Evolutionary conservation across 2,113 vertebrate genomes (phyloP).

Genomic region (Python bivittatus): DNA sequence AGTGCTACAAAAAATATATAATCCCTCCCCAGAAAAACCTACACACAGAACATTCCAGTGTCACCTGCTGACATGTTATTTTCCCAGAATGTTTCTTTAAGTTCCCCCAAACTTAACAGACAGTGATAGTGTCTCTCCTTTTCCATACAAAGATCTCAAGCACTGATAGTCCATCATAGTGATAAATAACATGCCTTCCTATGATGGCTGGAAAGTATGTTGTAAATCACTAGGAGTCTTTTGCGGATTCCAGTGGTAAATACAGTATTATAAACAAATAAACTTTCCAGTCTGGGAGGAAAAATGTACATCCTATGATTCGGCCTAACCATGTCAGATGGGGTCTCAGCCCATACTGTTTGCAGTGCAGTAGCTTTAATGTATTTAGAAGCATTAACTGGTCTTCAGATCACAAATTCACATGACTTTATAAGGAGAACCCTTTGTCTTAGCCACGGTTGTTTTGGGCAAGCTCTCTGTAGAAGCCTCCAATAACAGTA

Average conservation of each 20-base stretch:
- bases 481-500: not conserved
- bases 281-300: not conserved
- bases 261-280: not conserved
- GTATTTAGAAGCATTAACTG: not conserved
- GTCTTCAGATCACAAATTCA: not conserved
- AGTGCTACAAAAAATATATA: not conserved
- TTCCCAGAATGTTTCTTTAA: not conserved
- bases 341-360: too few species aligned
- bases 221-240: not conserved
- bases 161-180: too few species aligned
- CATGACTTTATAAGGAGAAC: not conserved
- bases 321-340: not conserved
- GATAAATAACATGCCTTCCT: too few species aligned
- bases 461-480: not conserved
- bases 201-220: too few species aligned
- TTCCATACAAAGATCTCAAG: too few species aligned
- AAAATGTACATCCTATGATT: not conserved
- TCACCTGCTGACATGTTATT: not conserved
- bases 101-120: too few species aligned
- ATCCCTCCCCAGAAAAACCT: not conserved
- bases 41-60: not conserved
- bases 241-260: not conserved
- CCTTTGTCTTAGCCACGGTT: not conserved
- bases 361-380: not conserved
- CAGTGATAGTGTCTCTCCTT: too few species aligned